These are phyloP conservation scores for Isichthys henryi DNA, from an alignment of 2,113 vertebrate genomes.

Conservation along the genomic window DNA sequence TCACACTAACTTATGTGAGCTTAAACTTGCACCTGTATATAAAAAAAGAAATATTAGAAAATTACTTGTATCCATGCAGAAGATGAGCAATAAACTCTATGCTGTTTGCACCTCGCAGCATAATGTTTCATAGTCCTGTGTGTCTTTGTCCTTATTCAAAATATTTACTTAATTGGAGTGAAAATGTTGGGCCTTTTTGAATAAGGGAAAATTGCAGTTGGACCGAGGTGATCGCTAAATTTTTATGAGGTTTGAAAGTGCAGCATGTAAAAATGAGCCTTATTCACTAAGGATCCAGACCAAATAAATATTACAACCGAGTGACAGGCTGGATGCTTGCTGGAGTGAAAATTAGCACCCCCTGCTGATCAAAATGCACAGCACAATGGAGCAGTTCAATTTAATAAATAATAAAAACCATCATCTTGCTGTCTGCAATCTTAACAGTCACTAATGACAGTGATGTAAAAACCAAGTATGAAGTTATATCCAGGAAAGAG, in stretches of 20 bases:
- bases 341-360: constrained; percentile 27
- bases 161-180: not conserved
- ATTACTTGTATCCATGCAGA: constrained; percentile 75
- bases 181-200: not conserved
- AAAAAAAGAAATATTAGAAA: constrained; percentile 60
- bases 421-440: not conserved
- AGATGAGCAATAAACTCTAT: constrained; percentile 91
- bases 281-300: not conserved
- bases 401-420: constrained; percentile 57
- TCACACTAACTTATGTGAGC: constrained; percentile 81
- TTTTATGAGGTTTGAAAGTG: not conserved
- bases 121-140: constrained; percentile 65
- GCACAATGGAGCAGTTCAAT: constrained; percentile 32
- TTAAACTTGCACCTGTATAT: constrained; percentile 81
- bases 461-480: constrained; percentile 3
- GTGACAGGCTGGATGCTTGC: not conserved
- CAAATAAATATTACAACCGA: constrained; percentile 3
- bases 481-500: not conserved
- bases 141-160: constrained; percentile 11
- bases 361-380: constrained; percentile 24
- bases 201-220: not conserved
- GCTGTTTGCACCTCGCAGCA: constrained; percentile 86
- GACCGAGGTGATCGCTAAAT: not conserved
- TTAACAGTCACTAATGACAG: not conserved
- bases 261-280: not conserved